Base-by-base conservation (phyloP, 2,888 invertebrate genomes). In the Punctoribates punctum region DNA sequence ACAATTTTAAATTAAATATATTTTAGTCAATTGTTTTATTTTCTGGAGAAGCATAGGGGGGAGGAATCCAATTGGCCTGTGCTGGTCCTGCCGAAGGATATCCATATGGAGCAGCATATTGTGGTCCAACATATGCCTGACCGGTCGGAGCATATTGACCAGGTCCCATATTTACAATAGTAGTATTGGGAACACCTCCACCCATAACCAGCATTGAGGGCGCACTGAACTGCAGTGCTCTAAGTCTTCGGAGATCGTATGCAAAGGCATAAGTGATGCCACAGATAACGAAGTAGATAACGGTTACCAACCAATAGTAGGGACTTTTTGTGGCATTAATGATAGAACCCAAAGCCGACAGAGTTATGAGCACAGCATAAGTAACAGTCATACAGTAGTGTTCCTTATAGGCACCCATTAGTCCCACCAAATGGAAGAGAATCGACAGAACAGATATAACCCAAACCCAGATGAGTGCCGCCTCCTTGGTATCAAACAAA, bases 301-400 rank as follows among this genome's bases (percentile, higher is more conserved):
- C 38, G 8, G 38, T 34, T 9, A 2, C 17, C 0, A 15, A 29
- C 34, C 29, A 65, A 38, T 65, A 34, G 17, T 38, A 34, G 0
- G 65, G 13, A 20, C 17, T 65, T 13, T 65, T 29, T 1, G 20
- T n/a, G 34, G 65, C 34, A 13, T 11, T 17, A 11, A 0, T 2
- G 20, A 65, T 34, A 3, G 34, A 17, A 1, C 65, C 65, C 4
- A 65, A 3, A n/a, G 34, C 9, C 8, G 38, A 25, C 9, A 65
- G 1, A 6, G 34, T 17, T 27, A 65, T 65, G 4, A 34, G 17
- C 8, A 65, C 34, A 17, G 65, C 65, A 34, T 65, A 65, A 4
- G 65, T 34, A 3, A 34, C 20, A 15, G 65, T 65, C 65, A 65
- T 65, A 11, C 65, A 65, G 65, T n/a, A 65, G 27, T 65, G 65